These are phyloP conservation scores for Platichthys flesus DNA, from an alignment of 2,113 vertebrate genomes.

Conservation along the genomic window DNA sequence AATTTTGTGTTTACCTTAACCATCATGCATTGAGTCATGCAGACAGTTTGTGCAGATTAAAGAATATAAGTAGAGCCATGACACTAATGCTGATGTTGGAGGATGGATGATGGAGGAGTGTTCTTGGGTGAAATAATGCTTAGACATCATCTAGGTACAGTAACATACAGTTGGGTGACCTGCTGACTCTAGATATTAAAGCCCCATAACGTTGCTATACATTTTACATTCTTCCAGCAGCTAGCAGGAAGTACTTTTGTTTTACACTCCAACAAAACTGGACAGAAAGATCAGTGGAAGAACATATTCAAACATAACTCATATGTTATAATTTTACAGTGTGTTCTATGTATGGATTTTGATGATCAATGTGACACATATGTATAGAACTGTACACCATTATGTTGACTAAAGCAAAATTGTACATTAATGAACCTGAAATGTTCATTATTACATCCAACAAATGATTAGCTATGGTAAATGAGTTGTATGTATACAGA, in stretches of 20 bases:
- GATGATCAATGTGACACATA: background rate
- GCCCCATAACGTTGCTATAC: background rate
- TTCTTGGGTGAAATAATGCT: conserved; percentile 18
- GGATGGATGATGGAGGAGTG: background rate
- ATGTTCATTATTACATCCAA: too few relatives aligned
- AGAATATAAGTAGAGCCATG: background rate
- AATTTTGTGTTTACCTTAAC: background rate
- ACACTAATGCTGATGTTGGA: conserved; percentile 11
- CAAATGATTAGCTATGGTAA: too few relatives aligned
- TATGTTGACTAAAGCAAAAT: too few relatives aligned
- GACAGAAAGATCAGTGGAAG: background rate
- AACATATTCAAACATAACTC: background rate
- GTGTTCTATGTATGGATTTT: background rate
- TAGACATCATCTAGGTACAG: conserved; percentile 2
- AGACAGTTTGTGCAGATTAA: conserved; percentile 17
- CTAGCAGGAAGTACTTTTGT: background rate
- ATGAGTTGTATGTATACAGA: too few relatives aligned
- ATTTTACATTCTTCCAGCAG: background rate
- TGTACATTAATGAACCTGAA: too few relatives aligned
- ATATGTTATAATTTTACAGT: background rate
- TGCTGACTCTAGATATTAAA: background rate
- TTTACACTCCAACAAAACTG: background rate
- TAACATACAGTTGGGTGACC: background rate
- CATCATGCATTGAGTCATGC: background rate
- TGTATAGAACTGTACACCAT: too few relatives aligned